Base-by-base conservation (phyloP, 2,113 vertebrate genomes). In the Cardinalis cardinalis region DNA sequence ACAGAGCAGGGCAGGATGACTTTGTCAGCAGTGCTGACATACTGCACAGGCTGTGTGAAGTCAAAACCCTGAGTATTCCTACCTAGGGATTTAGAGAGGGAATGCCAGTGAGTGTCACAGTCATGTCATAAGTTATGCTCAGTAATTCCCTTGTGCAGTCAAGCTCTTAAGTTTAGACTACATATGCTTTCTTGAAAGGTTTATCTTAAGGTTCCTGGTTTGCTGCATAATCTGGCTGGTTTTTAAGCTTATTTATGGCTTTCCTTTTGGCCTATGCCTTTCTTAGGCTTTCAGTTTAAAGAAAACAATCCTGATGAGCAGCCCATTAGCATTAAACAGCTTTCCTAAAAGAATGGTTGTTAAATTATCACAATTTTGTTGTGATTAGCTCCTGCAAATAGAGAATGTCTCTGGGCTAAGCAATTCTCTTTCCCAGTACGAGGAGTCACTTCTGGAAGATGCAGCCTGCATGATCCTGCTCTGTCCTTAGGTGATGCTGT, bases 301-400 rank as follows among this genome's bases (percentile, higher is more conserved):
- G 80, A 82, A 89, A 95, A 90, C 74, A 84, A 73, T 89, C 71
- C 89, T 84, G 84, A 89, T 84, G 89, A 94, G 78, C 55, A 72
- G 59, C 24, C 73, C 56, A 85, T 93, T 93, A 83, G 31, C 78
- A 83, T 79, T 92, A 75, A 91, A 83, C 43, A 89, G 85, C 38
- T 69, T 85, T 84, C 19, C 38, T 91, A 48, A 92, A 87, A 94
- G 78, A 94, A 92, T 61, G 38, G 11, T 14, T 58, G 74, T 85
- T 92, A 94, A 93, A 87, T 91, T 80, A 69, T 87, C 59, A 90
- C 63, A 78, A 79, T 90, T 92, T 60, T 89, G 41, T 87, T 93
- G 74, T 90, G 77, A 92, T 94, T 93, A 92, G 66, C 79, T 92
- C 43, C 78, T 87, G 49, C 77, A 87, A 90, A 92, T 29, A 92